Evolutionary conservation across 2,888 invertebrate species (phyloP), one percentile per base, ranked within the genome.

Genomic region (Tethea ocularis): DNA sequence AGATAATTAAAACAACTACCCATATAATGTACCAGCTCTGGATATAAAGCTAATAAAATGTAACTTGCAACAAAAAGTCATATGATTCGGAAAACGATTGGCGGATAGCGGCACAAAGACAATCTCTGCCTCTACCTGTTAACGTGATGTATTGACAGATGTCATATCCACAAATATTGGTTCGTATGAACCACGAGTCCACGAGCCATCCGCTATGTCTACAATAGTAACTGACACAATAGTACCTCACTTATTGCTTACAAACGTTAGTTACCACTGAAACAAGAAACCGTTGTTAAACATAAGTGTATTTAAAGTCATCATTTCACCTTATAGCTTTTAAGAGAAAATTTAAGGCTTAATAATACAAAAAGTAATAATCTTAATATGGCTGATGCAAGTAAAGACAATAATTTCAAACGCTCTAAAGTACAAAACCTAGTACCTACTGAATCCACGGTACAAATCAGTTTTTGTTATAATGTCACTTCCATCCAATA

Each of bases 91-190:
- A 4, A n/a, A 38, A n/a, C 6, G n/a, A n/a, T 38, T n/a, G 46
- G 33, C 29, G 29, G 1, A 13, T 11, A 0, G 13, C 13, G 13
- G 2, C 3, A 20, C 10, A 46, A 20, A n/a, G 10, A 46, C 46
- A 46, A 46, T 46, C 17, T 46, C 20, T 10, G 46, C 20, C 10
- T 20, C 46, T 20, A 10, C 17, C 46, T 20, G 46, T 10, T 2
- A 46, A 17, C n/a, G 17, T 8, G 17, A 7, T 7, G 20, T 46
- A 46, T 46, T 46, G 46, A 46, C 46, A 46, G 46, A 46, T 20
- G 69, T 67, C 64, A 64, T 62, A 64, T 69, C 64, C 60, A 64
- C 77, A 74, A 80, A 81, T 75, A 80, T 78, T 77, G 73, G 70
- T 74, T 69, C 62, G 66, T 60, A 20, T 46, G 17, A 2, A 20